phyloP scores from a whole-genome alignment of 1,140 invertebrate genomes.

The Diorhabda carinulata region DNA sequence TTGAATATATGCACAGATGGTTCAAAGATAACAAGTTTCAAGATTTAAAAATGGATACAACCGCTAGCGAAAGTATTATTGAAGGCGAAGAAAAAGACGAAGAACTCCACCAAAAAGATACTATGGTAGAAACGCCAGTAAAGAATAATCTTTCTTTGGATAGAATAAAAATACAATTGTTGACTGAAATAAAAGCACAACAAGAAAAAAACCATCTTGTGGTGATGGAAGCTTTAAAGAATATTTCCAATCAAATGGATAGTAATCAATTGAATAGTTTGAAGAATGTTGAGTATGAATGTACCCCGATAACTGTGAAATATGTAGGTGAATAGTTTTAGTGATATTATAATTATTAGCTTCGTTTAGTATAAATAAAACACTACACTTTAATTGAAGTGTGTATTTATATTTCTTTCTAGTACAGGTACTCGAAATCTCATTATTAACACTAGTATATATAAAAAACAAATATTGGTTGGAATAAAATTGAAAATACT shows the following conservation, averaged over 20 bases:
- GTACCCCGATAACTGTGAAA: too few relatives aligned
- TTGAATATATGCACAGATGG: conserved; percentile 25
- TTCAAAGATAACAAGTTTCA: conserved; percentile 11
- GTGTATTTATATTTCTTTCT: too few relatives aligned
- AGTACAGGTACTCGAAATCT: too few relatives aligned
- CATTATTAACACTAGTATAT: too few relatives aligned
- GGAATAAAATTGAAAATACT: too few relatives aligned
- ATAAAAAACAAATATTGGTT: too few relatives aligned
- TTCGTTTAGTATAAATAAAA: too few relatives aligned
- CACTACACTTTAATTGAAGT: too few relatives aligned
- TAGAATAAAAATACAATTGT: conserved; percentile 19
- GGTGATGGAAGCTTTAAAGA: conserved; percentile 16
- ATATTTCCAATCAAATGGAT: not conserved
- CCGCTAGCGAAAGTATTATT: conserved; percentile 5
- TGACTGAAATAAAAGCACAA: conserved; percentile 20
- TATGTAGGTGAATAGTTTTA: too few relatives aligned
- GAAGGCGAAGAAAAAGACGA: conserved; percentile 13
- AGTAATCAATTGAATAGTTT: too few relatives aligned
- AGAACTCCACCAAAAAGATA: not conserved
- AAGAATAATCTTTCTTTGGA: conserved; percentile 12
- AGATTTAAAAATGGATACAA: conserved; percentile 8
- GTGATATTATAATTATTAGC: too few relatives aligned
- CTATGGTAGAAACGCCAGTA: not conserved
- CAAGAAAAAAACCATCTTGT: conserved; percentile 15
- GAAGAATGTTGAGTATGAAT: too few relatives aligned